These are phyloP conservation scores for Sebastes variabilis DNA, from an alignment of 2,797 vertebrate genomes.

Conservation along the genomic window DNA sequence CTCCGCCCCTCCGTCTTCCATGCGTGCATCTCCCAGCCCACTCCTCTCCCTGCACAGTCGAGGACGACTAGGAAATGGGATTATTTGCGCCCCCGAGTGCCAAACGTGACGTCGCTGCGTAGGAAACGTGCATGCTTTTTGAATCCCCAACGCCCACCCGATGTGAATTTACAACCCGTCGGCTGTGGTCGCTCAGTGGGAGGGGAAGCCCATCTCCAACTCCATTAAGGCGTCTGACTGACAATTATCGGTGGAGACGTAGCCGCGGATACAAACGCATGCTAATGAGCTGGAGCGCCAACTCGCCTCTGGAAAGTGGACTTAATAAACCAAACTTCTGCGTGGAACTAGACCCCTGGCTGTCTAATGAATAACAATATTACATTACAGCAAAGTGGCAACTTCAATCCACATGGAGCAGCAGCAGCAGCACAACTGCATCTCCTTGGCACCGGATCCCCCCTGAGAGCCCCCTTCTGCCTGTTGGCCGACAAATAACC, in stretches of 20 bases:
- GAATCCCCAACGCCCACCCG: slow-evolving; percentile 11
- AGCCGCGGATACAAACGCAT: not conserved
- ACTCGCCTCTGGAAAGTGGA: slow-evolving; percentile 16
- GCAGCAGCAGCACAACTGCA: slow-evolving; percentile 17
- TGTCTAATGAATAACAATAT: slow-evolving; percentile 12
- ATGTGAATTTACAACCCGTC: slow-evolving; percentile 15
- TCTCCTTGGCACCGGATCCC: not conserved
- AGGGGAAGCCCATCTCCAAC: slow-evolving; percentile 6
- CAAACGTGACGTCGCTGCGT: slow-evolving; percentile 7
- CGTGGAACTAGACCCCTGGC: not conserved
- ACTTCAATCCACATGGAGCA: not conserved
- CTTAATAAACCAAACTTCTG: slow-evolving; percentile 6
- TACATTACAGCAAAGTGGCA: slow-evolving; percentile 5
- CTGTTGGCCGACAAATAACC: slow-evolving; percentile 38
- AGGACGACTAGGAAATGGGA: slow-evolving; percentile 42
- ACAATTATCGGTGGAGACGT: slow-evolving; percentile 18
- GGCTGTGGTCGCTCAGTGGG: not conserved
- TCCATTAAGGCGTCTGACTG: slow-evolving; percentile 20
- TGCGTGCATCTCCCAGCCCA: slow-evolving; percentile 5
- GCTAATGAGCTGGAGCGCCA: slow-evolving; percentile 5
- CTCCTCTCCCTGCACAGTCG: slow-evolving; percentile 17
- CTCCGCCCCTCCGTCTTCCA: not conserved
- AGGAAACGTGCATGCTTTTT: not conserved
- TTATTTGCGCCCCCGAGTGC: slow-evolving; percentile 19
- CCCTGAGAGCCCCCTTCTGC: slow-evolving; percentile 5